Evolutionary conservation across 2,113 vertebrate species (phyloP), one percentile per base, ranked within the genome.

Genomic region (Nymphicus hollandicus): DNA sequence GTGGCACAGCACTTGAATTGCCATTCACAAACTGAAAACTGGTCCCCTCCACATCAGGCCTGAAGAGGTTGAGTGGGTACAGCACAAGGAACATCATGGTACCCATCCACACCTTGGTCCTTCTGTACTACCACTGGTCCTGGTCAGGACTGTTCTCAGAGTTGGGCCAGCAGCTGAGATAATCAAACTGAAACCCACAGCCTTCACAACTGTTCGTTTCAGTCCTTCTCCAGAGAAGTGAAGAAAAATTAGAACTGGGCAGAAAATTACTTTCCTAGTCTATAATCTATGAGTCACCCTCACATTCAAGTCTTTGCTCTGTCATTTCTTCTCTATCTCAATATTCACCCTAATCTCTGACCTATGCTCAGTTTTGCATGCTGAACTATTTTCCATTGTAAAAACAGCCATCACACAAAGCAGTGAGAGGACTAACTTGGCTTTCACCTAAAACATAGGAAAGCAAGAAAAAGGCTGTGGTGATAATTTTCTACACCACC

Each of bases 51-150:
- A 2, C 8, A 1, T 31, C 33, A 86, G 35, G 35, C 31, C 58
- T 86, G 63, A 84, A 37, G 13, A 71, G 17, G 23, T 63, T 63
- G 3, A 5, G 52, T 4, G 2, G 11, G 17, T 14, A 65, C 44
- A 86, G 66, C n/a, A 53, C 0, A 0, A 92, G 37, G 23, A 91
- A 41, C 11, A 12, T 80, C 1, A 2, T 25, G 23, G 3, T 27
- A 83, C 12, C 29, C 44, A 46, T 10, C 35, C 83, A 33, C 3
- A 5, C 13, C 29, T 56, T 39, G 17, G 15, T 50, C 11, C n/a
- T 44, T 15, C 53, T n/a, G 22, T 58, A 52, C 43, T 29, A 61
- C 7, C 23, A 56, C 31, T 6, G 0, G 11, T 64, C n/a, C 17
- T 35, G 60, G 49, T 14, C 27, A 17, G 58, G 60, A 39, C 7